Evolutionary conservation across 2,888 invertebrate genomes (phyloP), one percentile per base, ranked within the genome.

Genomic region (Philaethria dido): DNA sequence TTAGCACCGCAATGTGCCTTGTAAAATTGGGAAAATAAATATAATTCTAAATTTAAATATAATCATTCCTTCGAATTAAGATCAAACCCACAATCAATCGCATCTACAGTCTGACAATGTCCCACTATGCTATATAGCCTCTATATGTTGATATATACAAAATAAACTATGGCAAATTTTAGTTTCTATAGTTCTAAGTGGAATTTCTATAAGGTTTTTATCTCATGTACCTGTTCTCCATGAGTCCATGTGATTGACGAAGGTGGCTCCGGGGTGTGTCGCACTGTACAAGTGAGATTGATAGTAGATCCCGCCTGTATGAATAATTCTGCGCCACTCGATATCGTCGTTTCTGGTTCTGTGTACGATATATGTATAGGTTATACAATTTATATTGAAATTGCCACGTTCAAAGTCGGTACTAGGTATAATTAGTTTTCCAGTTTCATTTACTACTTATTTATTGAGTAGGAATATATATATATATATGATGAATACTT

Each of bases 281-380:
- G 94, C 68, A 97, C 96, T 75, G 96, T 94, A 85, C 97, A 97
- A 47, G 97, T 97, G 79, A 97, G 90, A 93, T 97, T 97, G 88
- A 97, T 97, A 65, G 97, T 97, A 75, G 97, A 97, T 44, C 97
- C 97, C 78, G 95, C 95, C 88, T 97, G 96, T 80, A 97, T 96
- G 86, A 95, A 97, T 75, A 97, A 89, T 84, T 97, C 97, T 16
- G 96, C 94, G 14, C 96, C 96, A 69, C 97, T 97, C 67, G 96
- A 93, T 82, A 97, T 95, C 82, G 95, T 94, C 62, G 97, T 97
- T 80, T 96, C 94, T 72, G 97, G 97, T 85, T 97, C 97, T 97
- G 92, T 29, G 89, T 89, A 59, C n/a, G n/a, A n/a, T 13, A 39
- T 68, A 70, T 57, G 5, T 39, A 36, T 9, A 6, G 18, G 20